Evolutionary conservation across 2,113 vertebrate genomes (phyloP).

Genomic region (Syngnathus floridae): DNA sequence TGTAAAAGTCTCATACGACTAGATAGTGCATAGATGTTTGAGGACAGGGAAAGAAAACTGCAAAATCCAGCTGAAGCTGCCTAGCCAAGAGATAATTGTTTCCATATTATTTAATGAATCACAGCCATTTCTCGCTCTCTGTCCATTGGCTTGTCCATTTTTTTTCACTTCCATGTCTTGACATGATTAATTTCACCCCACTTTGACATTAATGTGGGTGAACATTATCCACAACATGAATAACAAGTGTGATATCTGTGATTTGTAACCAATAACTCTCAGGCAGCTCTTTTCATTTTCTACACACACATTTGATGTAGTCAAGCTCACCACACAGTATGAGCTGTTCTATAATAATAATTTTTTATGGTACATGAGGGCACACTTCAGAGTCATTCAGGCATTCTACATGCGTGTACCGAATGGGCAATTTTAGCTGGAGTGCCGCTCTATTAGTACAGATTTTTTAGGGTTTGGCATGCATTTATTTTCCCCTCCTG

Average conservation of each 20-base stretch:
- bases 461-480: constrained; percentile 53
- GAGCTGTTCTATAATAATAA: constrained; percentile 13
- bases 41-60: constrained; percentile 18
- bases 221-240: constrained; percentile 8
- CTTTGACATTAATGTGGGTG: constrained; percentile 12
- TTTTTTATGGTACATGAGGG: constrained; percentile 43
- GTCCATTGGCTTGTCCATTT: constrained; percentile 11
- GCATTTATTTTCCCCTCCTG: constrained; percentile 60
- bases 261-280: constrained; percentile 22
- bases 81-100: constrained; percentile 65
- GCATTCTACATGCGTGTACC: constrained; percentile 30
- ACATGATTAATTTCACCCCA: constrained; percentile 7
- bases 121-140: constrained; percentile 29
- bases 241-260: constrained; percentile 19
- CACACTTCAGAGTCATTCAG: constrained; percentile 34
- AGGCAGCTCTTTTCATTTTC: constrained; percentile 10
- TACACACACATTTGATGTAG: constrained; percentile 12
- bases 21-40: constrained; percentile 9
- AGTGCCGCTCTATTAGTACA: constrained; percentile 43
- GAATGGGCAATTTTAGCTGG: constrained; percentile 44
- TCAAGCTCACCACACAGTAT: constrained; percentile 11
- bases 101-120: constrained; percentile 61
- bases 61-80: constrained; percentile 23
- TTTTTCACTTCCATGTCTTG: constrained; percentile 31
- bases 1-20: constrained; percentile 8